A percentile compares a stretch with the other conserved stretches of the same genome.
These are phyloP conservation scores for Ifrita kowaldi DNA, from an alignment of 2,113 vertebrate species.

Conservation along the genomic window DNA sequence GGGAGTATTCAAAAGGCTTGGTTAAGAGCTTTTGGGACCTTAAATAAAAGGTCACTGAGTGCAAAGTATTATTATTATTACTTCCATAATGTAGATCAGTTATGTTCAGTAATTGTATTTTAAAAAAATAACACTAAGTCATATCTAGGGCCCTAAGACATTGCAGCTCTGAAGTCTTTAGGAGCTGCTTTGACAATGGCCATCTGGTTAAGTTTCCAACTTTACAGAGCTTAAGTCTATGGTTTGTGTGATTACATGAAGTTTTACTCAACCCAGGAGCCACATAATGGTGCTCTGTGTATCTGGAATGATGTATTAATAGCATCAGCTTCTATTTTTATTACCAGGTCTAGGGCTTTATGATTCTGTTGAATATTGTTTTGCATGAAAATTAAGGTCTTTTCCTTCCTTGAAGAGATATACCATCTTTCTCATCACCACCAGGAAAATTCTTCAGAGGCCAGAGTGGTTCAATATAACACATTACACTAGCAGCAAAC, in stretches of 20 bases:
- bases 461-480: neutral
- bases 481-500: neutral
- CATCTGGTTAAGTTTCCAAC: constrained; percentile 1
- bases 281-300: neutral
- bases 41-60: neutral
- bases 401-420: neutral
- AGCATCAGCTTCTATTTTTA: constrained; percentile 27
- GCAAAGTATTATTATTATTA: neutral
- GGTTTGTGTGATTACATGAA: neutral
- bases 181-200: neutral
- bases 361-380: neutral
- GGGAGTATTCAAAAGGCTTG: neutral
- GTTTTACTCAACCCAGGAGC: constrained; percentile 47
- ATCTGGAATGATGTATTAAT: constrained; percentile 25
- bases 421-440: neutral
- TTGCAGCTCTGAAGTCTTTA: neutral
- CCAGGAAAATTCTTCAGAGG: neutral
- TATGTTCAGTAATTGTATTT: neutral
- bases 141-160: neutral
- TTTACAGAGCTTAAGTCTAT: neutral
- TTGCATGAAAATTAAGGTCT: constrained; percentile 19
- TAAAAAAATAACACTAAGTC: neutral
- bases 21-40: neutral
- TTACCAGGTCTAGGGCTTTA: neutral
- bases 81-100: neutral